Conservation (phyloP, 2,888 invertebrate species). For the Anthophora plumipes region DNA sequence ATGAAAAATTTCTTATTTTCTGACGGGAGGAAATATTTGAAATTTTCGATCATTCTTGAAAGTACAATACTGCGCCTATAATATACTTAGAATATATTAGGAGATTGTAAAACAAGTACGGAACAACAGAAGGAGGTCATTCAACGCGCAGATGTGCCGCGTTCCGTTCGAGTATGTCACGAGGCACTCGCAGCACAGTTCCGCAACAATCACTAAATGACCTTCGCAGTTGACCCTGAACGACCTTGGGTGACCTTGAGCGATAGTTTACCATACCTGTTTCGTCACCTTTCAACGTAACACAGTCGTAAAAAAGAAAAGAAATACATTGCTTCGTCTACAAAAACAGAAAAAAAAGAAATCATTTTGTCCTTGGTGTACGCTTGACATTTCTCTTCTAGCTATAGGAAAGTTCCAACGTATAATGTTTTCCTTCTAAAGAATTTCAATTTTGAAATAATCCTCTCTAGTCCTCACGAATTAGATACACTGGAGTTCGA, state of each 20-base stretch:
- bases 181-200: constrained; percentile 19
- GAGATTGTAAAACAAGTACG: not conserved
- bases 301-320: not conserved
- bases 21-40: not conserved
- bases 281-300: not conserved
- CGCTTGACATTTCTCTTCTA: not conserved
- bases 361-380: not conserved
- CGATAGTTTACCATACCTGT: constrained; percentile 7
- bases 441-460: not conserved
- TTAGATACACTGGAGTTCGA: not conserved
- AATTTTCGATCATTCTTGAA: not conserved
- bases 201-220: constrained; percentile 36
- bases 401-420: not conserved
- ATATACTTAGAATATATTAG: not conserved
- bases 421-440: not conserved
- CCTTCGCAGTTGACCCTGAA: constrained; percentile 32
- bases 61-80: not conserved
- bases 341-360: not conserved
- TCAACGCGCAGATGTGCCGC: constrained; percentile 21
- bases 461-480: not conserved
- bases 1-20: too few relatives aligned
- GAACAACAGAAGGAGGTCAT: constrained; percentile 31
- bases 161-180: constrained; percentile 34
- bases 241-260: constrained; percentile 37
- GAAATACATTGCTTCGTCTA: not conserved